Base-by-base conservation (phyloP, 2,888 invertebrate species). In the Conistra vaccinii region DNA sequence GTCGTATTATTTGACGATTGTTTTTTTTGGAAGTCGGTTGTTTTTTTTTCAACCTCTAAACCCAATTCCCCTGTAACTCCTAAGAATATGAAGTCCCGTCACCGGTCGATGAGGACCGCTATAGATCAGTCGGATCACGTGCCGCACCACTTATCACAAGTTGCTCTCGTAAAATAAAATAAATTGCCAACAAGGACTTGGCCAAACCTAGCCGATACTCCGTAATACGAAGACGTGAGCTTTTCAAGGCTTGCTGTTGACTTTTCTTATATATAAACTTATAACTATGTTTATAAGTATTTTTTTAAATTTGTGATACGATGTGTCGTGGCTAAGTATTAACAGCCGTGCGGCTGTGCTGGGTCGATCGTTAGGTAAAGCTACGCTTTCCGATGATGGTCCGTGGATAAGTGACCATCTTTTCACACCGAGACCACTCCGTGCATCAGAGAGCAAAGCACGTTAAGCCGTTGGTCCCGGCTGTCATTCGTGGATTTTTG, bases 141-240 rank as follows among this genome's bases (percentile, higher is more conserved):
- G 84, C 84, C 70, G 61, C 78, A 78, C 86, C 91, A 93, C 92
- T 94, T 94, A 93, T 92, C 90, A 89, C 88, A 89, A 91, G 92
- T 90, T 90, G 89, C 89, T 93, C 90, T 93, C 91, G 91, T 93
- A 91, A 93, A 93, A 93, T 93, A 91, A 93, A 94, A 92, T 93
- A 92, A 93, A 94, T 94, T 92, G 93, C 89, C 89, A 89, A 89
- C 92, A 89, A 89, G 83, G 81, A 77, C 83, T 65, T 60, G 73
- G 67, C 79, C 76, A 75, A 76, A 78, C 74, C 76, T 71, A 76
- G 76, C 60, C 76, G 74, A 82, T 79, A 72, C 72, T 71, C 60
- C 61, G 42, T 80, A 80, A 72, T 70, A 74, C 32, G 35, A 17
- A 48, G 71, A 80, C 78, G 83, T 83, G 79, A 83, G 61, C 9